Percentiles rank a stretch among this genome's conserved stretches.
These are phyloP conservation scores for Pangasius krempfi DNA, from an alignment of 2,797 vertebrate species.

Conservation along the genomic window DNA sequence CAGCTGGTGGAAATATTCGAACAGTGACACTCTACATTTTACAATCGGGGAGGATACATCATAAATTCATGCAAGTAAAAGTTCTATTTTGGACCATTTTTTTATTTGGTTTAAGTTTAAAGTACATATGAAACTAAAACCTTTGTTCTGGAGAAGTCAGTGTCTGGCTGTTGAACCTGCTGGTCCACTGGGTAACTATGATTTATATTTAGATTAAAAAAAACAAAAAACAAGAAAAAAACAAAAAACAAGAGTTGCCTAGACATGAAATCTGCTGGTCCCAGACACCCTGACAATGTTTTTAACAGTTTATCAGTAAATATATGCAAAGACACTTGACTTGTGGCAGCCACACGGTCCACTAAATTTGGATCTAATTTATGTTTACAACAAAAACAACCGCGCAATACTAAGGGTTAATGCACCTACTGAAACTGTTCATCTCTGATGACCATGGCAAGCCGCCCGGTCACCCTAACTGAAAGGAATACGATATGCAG, in stretches of 20 bases:
- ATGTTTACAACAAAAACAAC: not conserved
- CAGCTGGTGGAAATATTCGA: not conserved
- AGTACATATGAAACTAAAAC: not conserved
- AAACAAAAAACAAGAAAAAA: not conserved
- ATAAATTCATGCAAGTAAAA: not conserved
- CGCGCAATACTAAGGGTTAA: not conserved
- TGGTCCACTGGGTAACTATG: not conserved
- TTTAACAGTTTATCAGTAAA: too few relatives aligned
- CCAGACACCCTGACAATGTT: too few relatives aligned
- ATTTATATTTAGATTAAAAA: not conserved
- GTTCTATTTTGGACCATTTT: not conserved
- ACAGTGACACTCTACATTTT: not conserved
- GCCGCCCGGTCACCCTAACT: not conserved
- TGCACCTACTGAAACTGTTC: not conserved
- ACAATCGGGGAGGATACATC: not conserved
- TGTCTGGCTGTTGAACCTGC: not conserved
- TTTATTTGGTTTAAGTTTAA: not conserved
- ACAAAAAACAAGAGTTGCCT: not conserved
- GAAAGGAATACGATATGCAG: slow-evolving; percentile 39
- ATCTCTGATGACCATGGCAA: slow-evolving; percentile 5
- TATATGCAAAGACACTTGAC: not conserved
- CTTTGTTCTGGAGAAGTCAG: not conserved
- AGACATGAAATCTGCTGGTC: not conserved
- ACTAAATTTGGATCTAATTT: not conserved
- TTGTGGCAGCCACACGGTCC: not conserved